Percentiles rank a stretch among this genome's conserved stretches.
These are phyloP conservation scores for Psococerastis gibbosa DNA, from an alignment of 2,888 invertebrate genomes.

Conservation along the genomic window DNA sequence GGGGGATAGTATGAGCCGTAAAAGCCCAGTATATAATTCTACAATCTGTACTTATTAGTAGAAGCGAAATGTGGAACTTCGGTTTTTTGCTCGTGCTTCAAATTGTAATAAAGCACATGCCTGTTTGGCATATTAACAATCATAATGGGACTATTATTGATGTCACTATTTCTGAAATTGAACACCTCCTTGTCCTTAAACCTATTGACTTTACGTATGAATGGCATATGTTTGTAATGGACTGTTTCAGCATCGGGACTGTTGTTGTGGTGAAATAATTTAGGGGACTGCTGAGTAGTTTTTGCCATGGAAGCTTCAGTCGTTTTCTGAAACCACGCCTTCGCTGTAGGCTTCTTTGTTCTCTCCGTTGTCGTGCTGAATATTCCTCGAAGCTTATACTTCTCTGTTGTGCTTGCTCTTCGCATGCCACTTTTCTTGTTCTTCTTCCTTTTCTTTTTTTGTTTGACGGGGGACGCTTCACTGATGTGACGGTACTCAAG, in stretches of 20 bases:
- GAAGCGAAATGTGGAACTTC: no score
- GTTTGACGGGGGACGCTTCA: neutral
- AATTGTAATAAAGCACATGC: conserved; percentile 1
- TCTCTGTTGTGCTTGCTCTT: neutral
- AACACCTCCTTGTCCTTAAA: conserved; percentile 3
- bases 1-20: no score
- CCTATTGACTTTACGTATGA: neutral
- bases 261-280: neutral
- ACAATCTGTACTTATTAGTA: no score
- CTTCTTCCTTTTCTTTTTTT: neutral
- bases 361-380: neutral
- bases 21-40: no score
- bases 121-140: conserved; percentile 5
- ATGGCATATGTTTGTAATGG: conserved; percentile 3
- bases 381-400: neutral
- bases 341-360: neutral
- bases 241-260: neutral
- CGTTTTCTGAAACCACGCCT: neutral
- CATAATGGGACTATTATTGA: conserved; percentile 4
- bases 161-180: conserved; percentile 5
- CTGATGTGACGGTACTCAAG: neutral
- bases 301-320: neutral
- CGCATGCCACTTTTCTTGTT: neutral
- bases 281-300: neutral
- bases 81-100: neutral